Base-by-base conservation (phyloP, 1,140 invertebrate species). In the Zaprionus taronus region DNA sequence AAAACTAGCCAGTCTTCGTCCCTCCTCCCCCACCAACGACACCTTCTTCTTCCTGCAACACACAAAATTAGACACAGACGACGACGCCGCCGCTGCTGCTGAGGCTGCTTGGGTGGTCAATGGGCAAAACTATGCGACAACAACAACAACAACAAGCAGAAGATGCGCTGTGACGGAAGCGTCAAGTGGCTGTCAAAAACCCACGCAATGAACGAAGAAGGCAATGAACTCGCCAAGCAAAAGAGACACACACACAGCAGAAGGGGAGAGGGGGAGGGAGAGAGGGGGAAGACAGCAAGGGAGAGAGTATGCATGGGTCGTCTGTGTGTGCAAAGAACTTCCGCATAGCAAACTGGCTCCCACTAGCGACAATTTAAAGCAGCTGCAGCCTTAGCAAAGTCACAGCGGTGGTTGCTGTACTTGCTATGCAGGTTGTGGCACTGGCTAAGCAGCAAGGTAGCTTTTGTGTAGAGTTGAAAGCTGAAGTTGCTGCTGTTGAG, bases 171-270 rank as follows among this genome's bases (percentile, higher is more conserved):
- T 38, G 66, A 60, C 73, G 55, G 66, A 22, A 56, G 62, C 70
- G 55, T 55, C 60, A 86, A 79, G 76, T 86, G 79, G 71, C 65
- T 85, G 83, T 86, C 83, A 85, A 79, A 85, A 85, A 66, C 72
- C 81, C 81, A 80, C 81, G 77, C 81, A 62, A 38, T 47, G 38
- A 24, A 14, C 41, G 66, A 70, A 49, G 47, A 49, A 51, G 70
- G 51, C 81, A 80, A 67, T 80, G 81, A 83, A 83, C 81, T 83
- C 61, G n/a, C 24, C 22, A 64, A 58, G 55, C 63, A 49, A 26
- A 22, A 56, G 24, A n/a, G 12, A 24, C 24, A 11, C 20, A 17
- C 20, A 9, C 28, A 31, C 7, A 20, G n/a, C 6, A n/a, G 1
- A 4, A 47, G 15, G 6, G n/a, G 1, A 2, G 38, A n/a, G 41